Evolutionary conservation across 2,888 invertebrate species (phyloP), one percentile per base, ranked within the genome.

Genomic region (Biston betularia): DNA sequence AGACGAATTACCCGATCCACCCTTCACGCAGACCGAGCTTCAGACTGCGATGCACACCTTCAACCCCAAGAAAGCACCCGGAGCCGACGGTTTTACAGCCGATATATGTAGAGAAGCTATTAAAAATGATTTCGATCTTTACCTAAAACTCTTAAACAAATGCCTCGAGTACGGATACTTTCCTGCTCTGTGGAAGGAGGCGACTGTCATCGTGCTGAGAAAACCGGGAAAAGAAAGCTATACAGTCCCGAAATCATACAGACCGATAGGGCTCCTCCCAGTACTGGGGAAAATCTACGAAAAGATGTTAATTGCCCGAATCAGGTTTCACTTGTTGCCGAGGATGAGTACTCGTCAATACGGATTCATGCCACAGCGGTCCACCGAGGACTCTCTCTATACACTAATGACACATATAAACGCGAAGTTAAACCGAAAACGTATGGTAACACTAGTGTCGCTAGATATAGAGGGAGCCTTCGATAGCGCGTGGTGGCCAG

Each of bases 61-160:
- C 11, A 44, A 44, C 11, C 42, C 42, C 1, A 45, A 45, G 5
- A 45, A 45, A 5, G 45, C 45, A 1, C 34, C 9, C 14, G 61
- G 34, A 52, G 50, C 0, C 49, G 54, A 12, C 34, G 63, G 0
- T 59, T 66, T 34, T 65, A 45, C 45, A 0, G 14, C 45, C 9
- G 45, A 45, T 5, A 45, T 45, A 14, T 45, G 45, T 14, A 5
- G 8, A 5, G 8, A 45, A n/a, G 45, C 45, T 0, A 45, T 45
- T 6, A 45, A 45, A n/a, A n/a, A 14, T 14, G 45, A 45, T 6
- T n/a, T 14, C 0, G 45, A 45, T 0, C 45, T 45, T 6, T 45
- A 7, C 14, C 14, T 45, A 9, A 6, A 0, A 7, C n/a, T 45
- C 6, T 0, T 14, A 6, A 45, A 45, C 8, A n/a, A n/a, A 14